phyloP scores from a whole-genome alignment of 2,113 vertebrate species.

The Thalassoma bifasciatum region DNA sequence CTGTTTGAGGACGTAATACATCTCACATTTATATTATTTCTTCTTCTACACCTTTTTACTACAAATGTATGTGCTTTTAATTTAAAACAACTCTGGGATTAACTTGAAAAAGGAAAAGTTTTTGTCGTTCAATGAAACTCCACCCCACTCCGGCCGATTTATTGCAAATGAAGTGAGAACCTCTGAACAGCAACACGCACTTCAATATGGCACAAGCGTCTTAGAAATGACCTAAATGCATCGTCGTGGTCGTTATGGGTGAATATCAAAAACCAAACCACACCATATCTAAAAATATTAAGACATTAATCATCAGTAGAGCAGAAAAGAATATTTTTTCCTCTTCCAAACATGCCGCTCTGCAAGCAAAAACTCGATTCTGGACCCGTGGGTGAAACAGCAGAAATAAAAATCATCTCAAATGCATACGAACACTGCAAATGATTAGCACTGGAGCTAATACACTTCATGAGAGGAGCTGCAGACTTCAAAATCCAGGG shows the following conservation, averaged over 20 bases:
- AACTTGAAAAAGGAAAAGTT: constrained; percentile 1
- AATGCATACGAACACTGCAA: constrained; percentile 45
- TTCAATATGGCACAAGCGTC: constrained; percentile 81
- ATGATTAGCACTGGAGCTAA: constrained; percentile 24
- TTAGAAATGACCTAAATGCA: constrained; percentile 64
- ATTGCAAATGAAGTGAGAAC: constrained; percentile 77
- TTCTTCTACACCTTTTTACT: constrained; percentile 71
- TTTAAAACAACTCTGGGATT: constrained; percentile 47
- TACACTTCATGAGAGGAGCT: constrained; percentile 33
- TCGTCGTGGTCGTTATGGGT: constrained; percentile 32
- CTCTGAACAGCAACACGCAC: constrained; percentile 71
- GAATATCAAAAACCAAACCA: constrained; percentile 72
- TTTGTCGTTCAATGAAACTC: constrained; percentile 44
- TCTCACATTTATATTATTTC: constrained; percentile 72
- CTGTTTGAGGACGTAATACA: constrained; percentile 62
- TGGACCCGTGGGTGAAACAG: constrained; percentile 32
- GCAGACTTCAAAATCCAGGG: constrained; percentile 31
- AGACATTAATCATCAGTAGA: constrained; percentile 73
- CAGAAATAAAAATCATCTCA: constrained; percentile 9
- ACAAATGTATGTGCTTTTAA: constrained; percentile 81
- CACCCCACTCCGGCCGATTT: constrained; percentile 64
- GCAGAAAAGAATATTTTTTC: constrained; percentile 50
- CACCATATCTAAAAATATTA: constrained; percentile 78
- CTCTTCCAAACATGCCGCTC: constrained; percentile 64
- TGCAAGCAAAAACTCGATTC: constrained; percentile 50